Evolutionary conservation across 2,888 invertebrate species (phyloP).

Genomic region (Cybosia mesomella): DNA sequence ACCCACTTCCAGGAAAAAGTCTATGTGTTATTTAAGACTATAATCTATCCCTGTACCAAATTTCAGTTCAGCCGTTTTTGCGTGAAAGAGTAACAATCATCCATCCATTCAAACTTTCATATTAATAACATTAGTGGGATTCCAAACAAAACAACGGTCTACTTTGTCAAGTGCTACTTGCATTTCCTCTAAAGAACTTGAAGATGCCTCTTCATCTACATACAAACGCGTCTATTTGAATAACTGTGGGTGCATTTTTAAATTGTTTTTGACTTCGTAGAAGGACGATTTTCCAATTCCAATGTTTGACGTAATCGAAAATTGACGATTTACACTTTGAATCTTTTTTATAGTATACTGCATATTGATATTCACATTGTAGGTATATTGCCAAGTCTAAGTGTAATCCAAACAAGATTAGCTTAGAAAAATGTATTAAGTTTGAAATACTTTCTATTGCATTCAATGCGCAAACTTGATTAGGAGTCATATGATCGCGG

Average conservation of each 20-base stretch:
- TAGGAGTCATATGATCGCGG: slow-evolving; percentile 18
- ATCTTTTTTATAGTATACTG: neutral
- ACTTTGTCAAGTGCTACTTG: neutral
- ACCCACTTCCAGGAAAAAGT: too few species aligned
- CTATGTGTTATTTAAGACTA: too few species aligned
- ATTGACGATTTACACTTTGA: neutral
- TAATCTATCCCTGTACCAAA: too few species aligned
- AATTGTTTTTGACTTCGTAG: neutral
- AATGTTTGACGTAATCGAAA: neutral
- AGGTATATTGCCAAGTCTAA: too few species aligned
- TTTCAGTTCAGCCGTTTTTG: too few species aligned
- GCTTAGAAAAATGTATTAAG: too few species aligned
- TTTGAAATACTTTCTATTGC: too few species aligned
- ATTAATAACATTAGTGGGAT: too few species aligned
- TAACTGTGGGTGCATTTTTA: neutral
- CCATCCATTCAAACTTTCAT: too few species aligned
- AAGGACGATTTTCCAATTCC: neutral
- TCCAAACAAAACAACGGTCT: neutral
- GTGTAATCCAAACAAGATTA: too few species aligned
- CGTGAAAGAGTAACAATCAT: too few species aligned
- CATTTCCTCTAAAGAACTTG: neutral
- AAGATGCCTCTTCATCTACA: neutral
- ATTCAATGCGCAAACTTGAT: too few species aligned
- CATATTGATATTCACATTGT: neutral
- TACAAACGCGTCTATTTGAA: neutral